Percentiles rank a stretch among this genome's conserved stretches.
These are phyloP conservation scores for Leptarthrus brevirostris DNA, from an alignment of 2,888 invertebrate species.

Conservation along the genomic window DNA sequence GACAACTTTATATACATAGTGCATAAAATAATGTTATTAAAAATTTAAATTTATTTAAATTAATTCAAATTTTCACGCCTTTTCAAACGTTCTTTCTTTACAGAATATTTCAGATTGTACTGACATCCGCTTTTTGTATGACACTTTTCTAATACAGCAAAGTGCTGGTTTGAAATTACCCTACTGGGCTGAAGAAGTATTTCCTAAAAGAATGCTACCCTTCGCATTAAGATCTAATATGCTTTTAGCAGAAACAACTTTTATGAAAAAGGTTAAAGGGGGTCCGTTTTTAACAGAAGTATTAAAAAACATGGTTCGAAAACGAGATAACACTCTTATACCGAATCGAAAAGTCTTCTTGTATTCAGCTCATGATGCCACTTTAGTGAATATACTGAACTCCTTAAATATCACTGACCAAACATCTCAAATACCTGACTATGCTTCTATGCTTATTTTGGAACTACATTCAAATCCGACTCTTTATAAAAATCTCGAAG, in stretches of 20 bases:
- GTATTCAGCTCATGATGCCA: conserved; percentile 86
- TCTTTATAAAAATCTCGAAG: conserved; percentile 67
- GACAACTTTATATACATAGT: too few relatives aligned
- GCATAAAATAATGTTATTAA: too few relatives aligned
- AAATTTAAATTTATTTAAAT: too few relatives aligned
- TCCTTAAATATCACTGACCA: conserved; percentile 76
- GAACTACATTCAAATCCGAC: conserved; percentile 74
- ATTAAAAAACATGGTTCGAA: conserved; percentile 72
- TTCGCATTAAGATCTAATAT: conserved; percentile 78
- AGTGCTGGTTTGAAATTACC: conserved; percentile 78
- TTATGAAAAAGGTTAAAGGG: conserved; percentile 77
- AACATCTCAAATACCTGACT: conserved; percentile 75
- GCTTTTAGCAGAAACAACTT: conserved; percentile 76
- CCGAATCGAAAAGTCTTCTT: conserved; percentile 73
- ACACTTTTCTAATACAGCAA: conserved; percentile 75
- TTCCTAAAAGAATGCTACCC: conserved; percentile 74
- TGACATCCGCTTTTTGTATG: too few relatives aligned
- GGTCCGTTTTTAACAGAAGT: conserved; percentile 81
- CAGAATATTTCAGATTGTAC: too few relatives aligned
- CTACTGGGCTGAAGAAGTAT: conserved; percentile 78
- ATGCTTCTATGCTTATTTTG: conserved; percentile 79
- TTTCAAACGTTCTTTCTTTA: too few relatives aligned
- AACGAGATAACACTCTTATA: conserved; percentile 65
- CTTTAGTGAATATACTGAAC: conserved; percentile 80
- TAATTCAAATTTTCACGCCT: too few relatives aligned